A percentile compares a stretch with the other conserved stretches of the same genome.
Conservation (phyloP, 2,888 invertebrate genomes). For the Molanna angustata region DNA sequence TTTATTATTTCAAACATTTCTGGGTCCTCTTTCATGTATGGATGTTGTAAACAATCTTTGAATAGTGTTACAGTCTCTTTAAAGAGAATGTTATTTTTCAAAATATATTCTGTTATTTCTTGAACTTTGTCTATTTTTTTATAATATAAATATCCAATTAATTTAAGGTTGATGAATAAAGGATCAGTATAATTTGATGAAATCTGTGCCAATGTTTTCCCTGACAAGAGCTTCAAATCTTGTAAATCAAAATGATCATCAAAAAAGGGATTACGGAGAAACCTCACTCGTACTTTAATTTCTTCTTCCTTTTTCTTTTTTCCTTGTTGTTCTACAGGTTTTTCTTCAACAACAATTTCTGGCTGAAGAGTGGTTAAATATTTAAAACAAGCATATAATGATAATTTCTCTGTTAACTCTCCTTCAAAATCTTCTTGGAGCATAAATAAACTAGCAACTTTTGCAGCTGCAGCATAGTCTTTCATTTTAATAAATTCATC, state of each 20-base stretch:
- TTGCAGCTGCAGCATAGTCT: conserved; percentile 69
- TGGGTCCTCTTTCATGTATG: conserved; percentile 35
- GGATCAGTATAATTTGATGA: conserved; percentile 51
- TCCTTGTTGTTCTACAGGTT: conserved; percentile 32
- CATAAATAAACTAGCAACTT: conserved; percentile 77
- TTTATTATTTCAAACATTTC: conserved; percentile 39
- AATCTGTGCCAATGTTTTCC: conserved; percentile 76
- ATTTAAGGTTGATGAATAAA: conserved; percentile 55
- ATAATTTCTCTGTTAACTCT: conserved; percentile 64
- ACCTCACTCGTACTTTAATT: conserved; percentile 73
- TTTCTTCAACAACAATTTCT: conserved; percentile 35
- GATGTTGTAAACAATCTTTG: conserved; percentile 38
- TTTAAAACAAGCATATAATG: conserved; percentile 72
- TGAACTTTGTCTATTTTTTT: conserved; percentile 61
- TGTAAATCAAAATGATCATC: conserved; percentile 89
- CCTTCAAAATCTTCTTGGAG: conserved; percentile 83
- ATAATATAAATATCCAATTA: conserved; percentile 66
- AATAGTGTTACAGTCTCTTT: conserved; percentile 43
- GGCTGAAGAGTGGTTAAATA: conserved; percentile 56
- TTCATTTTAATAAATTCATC: conserved; percentile 70
- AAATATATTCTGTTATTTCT: conserved; percentile 35
- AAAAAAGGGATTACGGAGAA: conserved; percentile 75
- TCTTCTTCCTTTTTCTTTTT: conserved; percentile 51
- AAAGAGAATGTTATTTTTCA: conserved; percentile 40
- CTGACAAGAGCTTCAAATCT: conserved; percentile 68